These are phyloP conservation scores for Drosophila sulfurigaster DNA, from an alignment of 1,140 invertebrate genomes.

Conservation along the genomic window DNA sequence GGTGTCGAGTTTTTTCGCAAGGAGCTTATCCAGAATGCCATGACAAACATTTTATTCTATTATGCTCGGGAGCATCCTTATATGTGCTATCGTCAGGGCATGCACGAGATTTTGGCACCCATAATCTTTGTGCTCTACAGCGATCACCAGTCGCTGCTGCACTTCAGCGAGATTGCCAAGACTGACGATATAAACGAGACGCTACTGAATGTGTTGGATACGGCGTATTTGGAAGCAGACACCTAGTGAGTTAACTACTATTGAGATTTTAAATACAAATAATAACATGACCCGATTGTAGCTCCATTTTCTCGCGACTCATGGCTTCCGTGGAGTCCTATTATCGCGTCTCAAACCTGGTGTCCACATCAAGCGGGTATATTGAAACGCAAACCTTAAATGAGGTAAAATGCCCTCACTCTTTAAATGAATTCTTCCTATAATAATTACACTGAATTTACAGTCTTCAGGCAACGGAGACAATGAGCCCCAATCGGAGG, in stretches of 20 bases:
- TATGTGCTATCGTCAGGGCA: slow-evolving; percentile 92
- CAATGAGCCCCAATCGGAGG: slow-evolving; percentile 81
- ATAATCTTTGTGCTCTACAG: slow-evolving; percentile 90
- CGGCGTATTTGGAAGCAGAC: slow-evolving; percentile 90
- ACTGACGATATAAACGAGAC: slow-evolving; percentile 85
- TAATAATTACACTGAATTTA: slow-evolving; percentile 23
- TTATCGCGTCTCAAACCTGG: slow-evolving; percentile 88
- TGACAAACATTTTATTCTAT: slow-evolving; percentile 88
- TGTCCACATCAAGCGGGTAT: slow-evolving; percentile 85
- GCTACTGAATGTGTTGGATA: slow-evolving; percentile 87
- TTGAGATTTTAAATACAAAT: slow-evolving; percentile 10
- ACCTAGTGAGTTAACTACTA: slow-evolving; percentile 88
- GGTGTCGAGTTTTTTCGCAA: slow-evolving; percentile 92
- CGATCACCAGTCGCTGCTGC: slow-evolving; percentile 89
- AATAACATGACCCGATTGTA: slow-evolving; percentile 82
- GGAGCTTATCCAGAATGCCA: slow-evolving; percentile 88
- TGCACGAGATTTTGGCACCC: slow-evolving; percentile 93
- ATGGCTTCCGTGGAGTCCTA: slow-evolving; percentile 91
- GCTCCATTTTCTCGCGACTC: slow-evolving; percentile 89
- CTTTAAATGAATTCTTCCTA: not conserved
- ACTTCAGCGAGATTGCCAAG: slow-evolving; percentile 77
- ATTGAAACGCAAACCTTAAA: slow-evolving; percentile 33
- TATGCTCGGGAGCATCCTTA: slow-evolving; percentile 90
- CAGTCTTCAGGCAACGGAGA: slow-evolving; percentile 40
- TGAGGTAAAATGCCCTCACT: slow-evolving; percentile 41